Evolutionary conservation across 2,797 vertebrate species (phyloP), one percentile per base, ranked within the genome.

Genomic region (Enteromius argenteus): DNA sequence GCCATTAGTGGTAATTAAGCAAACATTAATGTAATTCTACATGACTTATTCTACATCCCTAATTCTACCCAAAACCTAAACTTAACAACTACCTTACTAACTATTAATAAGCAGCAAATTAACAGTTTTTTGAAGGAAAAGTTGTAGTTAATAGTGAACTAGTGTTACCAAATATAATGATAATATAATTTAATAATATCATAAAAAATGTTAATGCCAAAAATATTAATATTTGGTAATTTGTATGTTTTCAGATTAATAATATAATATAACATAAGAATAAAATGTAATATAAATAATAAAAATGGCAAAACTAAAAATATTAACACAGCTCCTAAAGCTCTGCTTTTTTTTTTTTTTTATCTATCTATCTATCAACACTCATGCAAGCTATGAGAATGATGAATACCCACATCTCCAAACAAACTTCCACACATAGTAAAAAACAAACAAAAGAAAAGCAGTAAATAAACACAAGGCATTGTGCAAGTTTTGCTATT

Each of bases 401-500:
- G 78, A 83, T 15, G 5, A 53, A 74, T 14, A 3, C 64, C 49
- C n/a, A 69, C 8, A 30, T 21, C 67, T 56, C 60, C n/a, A 74
- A 49, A 86, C 21, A 51, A 85, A 83, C 73, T 60, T 88, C 82
- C 44, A 69, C 85, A 86, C 86, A 76, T 78, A 87, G 67, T 84
- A 60, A 79, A 69, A 21, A 85, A 64, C 21, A 82, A 85, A 49
- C 58, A 78, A 86, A 21, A 84, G 53, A 76, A 64, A 30, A 32
- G 51, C 66, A 69, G 85, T 80, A 90, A 91, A 91, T 89, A 91
- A 91, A 88, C 86, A 84, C 58, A 86, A 15, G 11, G 30, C 21
- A 80, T 91, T 93, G 89, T 89, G 86, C 78, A 81, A 37, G 35
- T 21, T 35, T 81, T 80, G 71, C 62, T 90, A 85, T 92, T 87